These are phyloP conservation scores for Scaptomyza polygonia DNA, from an alignment of 2,888 invertebrate species.

Conservation along the genomic window DNA sequence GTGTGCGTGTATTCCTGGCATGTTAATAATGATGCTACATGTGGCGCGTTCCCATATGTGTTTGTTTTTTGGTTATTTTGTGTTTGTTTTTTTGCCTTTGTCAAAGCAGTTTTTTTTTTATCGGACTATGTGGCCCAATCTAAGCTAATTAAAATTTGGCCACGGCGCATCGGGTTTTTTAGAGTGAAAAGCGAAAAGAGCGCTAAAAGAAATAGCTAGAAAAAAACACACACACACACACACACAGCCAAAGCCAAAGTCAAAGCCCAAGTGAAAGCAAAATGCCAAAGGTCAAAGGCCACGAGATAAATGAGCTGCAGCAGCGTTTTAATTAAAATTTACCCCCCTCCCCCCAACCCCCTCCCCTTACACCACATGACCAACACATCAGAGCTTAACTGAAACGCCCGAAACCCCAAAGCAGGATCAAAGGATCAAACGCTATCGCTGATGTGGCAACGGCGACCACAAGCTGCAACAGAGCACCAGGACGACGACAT, in stretches of 20 bases:
- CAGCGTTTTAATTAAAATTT: slow-evolving; percentile 72
- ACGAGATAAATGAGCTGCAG: slow-evolving; percentile 57
- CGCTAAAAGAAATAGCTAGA: slow-evolving; percentile 22
- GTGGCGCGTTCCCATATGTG: slow-evolving; percentile 28
- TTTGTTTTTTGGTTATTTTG: not conserved
- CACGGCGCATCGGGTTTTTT: slow-evolving; percentile 40
- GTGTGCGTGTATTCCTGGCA: not conserved
- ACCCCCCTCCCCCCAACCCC: not conserved
- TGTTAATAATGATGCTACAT: slow-evolving; percentile 51
- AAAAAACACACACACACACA: too few species aligned
- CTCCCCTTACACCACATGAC: not conserved
- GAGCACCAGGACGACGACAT: slow-evolving; percentile 7
- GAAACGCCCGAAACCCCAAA: slow-evolving; percentile 15
- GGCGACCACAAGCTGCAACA: slow-evolving; percentile 74
- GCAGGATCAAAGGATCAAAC: slow-evolving; percentile 69
- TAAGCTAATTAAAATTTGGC: slow-evolving; percentile 75
- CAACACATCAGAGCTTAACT: not conserved
- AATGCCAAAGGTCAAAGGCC: slow-evolving; percentile 50
- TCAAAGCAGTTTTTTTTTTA: slow-evolving; percentile 55
- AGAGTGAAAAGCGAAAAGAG: slow-evolving; percentile 9
- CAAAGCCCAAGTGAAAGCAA: slow-evolving; percentile 54
- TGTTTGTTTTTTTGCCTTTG: slow-evolving; percentile 27
- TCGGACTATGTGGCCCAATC: slow-evolving; percentile 56
- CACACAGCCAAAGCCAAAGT: slow-evolving; percentile 21
- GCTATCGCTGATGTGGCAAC: slow-evolving; percentile 68